phyloP scores from a whole-genome alignment of 2,113 vertebrate genomes.

The Noctilio leporinus region DNA sequence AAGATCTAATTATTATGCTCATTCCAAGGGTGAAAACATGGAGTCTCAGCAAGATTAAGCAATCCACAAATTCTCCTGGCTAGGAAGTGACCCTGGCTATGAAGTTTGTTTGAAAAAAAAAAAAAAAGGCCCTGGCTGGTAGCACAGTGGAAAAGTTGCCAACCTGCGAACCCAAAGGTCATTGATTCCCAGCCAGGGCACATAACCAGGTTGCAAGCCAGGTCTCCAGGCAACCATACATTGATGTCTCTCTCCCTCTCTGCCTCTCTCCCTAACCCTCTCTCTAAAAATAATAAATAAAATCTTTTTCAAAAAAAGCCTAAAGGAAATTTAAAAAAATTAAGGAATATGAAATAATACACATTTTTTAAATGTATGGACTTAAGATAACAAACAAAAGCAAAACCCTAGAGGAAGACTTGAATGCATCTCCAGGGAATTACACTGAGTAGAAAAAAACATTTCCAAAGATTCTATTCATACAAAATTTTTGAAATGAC shows the following conservation, averaged over 20 bases:
- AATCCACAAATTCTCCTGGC: background rate
- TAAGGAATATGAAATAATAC: background rate
- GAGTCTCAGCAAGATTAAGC: background rate
- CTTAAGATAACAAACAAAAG: background rate
- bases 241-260: too few species aligned
- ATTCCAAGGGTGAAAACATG: background rate
- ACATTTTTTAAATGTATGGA: background rate
- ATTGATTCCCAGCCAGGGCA: too few species aligned
- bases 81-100: background rate
- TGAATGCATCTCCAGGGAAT: background rate
- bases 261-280: too few species aligned
- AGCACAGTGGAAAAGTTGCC: too few species aligned
- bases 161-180: too few species aligned
- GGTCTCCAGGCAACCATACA: too few species aligned
- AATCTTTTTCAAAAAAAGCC: background rate
- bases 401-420: background rate
- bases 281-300: too few species aligned
- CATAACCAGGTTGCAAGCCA: too few species aligned
- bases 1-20: background rate
- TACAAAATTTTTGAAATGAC: background rate
- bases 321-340: background rate
- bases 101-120: background rate
- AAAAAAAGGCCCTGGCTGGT: too few species aligned
- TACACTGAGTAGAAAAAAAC: background rate
- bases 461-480: background rate